Conservation (phyloP, 2,113 vertebrate species). For the Esox niger region DNA sequence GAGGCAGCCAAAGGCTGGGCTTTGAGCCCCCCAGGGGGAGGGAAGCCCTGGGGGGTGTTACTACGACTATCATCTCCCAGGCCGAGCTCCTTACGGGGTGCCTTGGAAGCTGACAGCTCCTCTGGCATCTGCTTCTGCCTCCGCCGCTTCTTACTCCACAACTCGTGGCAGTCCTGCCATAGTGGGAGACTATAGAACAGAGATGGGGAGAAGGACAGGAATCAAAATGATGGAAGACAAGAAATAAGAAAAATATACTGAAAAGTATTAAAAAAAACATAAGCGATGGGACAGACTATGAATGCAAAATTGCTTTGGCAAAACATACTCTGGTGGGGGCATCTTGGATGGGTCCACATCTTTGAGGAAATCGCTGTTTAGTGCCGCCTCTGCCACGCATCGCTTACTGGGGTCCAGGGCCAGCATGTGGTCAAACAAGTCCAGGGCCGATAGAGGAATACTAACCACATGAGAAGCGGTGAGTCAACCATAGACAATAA, state of each 20-base stretch:
- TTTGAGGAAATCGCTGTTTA: slow-evolving; percentile 91
- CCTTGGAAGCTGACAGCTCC: slow-evolving; percentile 83
- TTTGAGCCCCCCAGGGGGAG: slow-evolving; percentile 80
- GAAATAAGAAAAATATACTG: background rate
- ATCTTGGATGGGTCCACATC: slow-evolving; percentile 97
- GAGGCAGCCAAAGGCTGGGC: slow-evolving; percentile 74
- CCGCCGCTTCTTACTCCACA: slow-evolving; percentile 98
- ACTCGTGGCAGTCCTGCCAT: slow-evolving; percentile 98
- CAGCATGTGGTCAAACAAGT: slow-evolving; percentile 97
- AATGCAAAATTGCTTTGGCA: background rate
- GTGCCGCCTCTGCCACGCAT: slow-evolving; percentile 92
- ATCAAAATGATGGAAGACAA: too few species aligned
- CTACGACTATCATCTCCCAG: slow-evolving; percentile 90
- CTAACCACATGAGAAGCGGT: slow-evolving; percentile 55
- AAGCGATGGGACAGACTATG: background rate
- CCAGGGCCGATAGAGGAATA: slow-evolving; percentile 88
- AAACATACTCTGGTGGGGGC: slow-evolving; percentile 93
- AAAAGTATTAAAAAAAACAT: too few species aligned
- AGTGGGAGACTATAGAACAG: slow-evolving; percentile 81
- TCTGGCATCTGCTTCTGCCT: slow-evolving; percentile 96
- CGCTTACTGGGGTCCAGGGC: slow-evolving; percentile 95
- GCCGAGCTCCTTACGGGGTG: slow-evolving; percentile 90
- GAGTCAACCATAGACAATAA: background rate
- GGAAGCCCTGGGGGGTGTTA: slow-evolving; percentile 91
- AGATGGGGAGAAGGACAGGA: background rate